Conservation (phyloP, 2,888 invertebrate species). For the Tetramorium bicarinatum region DNA sequence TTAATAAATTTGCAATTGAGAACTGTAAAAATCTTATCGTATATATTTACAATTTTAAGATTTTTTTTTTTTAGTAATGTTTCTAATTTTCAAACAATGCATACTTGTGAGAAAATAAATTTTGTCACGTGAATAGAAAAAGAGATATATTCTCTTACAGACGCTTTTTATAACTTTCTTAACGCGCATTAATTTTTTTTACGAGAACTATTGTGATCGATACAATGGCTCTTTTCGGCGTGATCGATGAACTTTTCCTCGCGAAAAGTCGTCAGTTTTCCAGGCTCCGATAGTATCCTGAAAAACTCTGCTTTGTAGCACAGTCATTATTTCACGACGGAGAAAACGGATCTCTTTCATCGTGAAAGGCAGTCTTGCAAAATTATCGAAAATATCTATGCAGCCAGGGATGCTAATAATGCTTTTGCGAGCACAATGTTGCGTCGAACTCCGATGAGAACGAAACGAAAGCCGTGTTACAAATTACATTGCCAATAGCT, state of each 20-base stretch:
- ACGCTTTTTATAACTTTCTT: not conserved
- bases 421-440: slow-evolving; percentile 38
- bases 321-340: slow-evolving; percentile 56
- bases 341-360: slow-evolving; percentile 41
- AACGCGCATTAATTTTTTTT: not conserved
- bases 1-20: not conserved
- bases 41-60: not conserved
- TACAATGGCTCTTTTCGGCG: not conserved
- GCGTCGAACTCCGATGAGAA: slow-evolving; percentile 46
- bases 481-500: slow-evolving; percentile 11
- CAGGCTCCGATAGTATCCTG: slow-evolving; percentile 44
- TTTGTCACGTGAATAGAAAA: not conserved
- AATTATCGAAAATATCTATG: slow-evolving; percentile 37
- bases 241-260: not conserved
- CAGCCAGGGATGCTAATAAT: slow-evolving; percentile 58
- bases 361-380: slow-evolving; percentile 58
- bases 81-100: not conserved
- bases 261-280: slow-evolving; percentile 19
- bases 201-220: not conserved
- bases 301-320: slow-evolving; percentile 59
- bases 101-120: not conserved
- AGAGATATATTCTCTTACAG: not conserved
- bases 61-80: too few relatives aligned
- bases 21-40: not conserved
- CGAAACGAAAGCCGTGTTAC: slow-evolving; percentile 21